Evolutionary conservation across 2,888 invertebrate species (phyloP), one percentile per base, ranked within the genome.

Genomic region (Drosophila lutescens): DNA sequence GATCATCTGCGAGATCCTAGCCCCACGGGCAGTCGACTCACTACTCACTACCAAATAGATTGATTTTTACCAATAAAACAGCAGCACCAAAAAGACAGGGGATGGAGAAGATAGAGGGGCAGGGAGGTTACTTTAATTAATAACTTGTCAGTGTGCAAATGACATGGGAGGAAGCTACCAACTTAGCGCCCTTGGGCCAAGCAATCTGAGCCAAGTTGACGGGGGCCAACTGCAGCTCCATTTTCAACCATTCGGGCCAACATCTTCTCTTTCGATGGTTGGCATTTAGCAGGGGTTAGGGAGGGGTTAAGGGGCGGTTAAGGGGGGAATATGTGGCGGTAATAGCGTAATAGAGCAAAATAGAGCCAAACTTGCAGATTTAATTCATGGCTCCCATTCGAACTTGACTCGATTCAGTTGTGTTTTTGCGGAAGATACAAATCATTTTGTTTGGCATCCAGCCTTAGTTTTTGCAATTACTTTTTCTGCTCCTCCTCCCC

Each of bases 91-190:
- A 10, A 17, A 5, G 4, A 17, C 4, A 17, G 15, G 17, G 4
- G 17, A 15, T 1, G 8, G 9, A 15, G 10, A 17, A 7, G 43
- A 12, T 2, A 10, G 12, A 5, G 20, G 2, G 43, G 7, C 12
- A 7, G 20, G 61, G 53, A 79, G 74, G 76, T 88, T 79, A 83
- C 77, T 88, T 78, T 87, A 88, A 87, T 87, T 87, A 87, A 87
- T 87, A 87, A 87, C 89, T 87, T 87, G 89, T 89, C 89, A 89
- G 89, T 74, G 87, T 89, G 87, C 80, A 89, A 89, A 87, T 88
- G 87, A 87, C 89, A 87, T 78, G 87, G 70, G 63, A 83, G 80
- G 71, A 68, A 70, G 67, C 50, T 59, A 38, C 81, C 83, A 82
- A 87, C 72, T 82, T 82, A 71, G 75, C 82, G 88, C 82, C 82